phyloP scores from a whole-genome alignment of 2,797 vertebrate species.

The Odontamblyopus rebecca region DNA sequence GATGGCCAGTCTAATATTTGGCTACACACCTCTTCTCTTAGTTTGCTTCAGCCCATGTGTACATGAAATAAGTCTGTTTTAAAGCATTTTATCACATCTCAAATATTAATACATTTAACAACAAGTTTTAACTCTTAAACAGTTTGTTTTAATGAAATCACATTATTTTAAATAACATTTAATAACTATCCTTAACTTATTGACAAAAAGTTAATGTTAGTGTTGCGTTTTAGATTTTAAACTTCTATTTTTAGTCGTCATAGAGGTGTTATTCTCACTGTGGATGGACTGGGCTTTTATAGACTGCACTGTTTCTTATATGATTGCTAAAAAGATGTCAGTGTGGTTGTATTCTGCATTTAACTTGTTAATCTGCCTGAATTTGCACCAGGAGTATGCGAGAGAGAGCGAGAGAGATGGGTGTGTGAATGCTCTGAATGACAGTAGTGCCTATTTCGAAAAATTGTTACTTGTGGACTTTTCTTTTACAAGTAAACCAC shows the following conservation, averaged over 20 bases:
- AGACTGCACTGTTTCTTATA: slow-evolving; percentile 19
- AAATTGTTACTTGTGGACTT: slow-evolving; percentile 47
- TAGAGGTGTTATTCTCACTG: slow-evolving; percentile 2
- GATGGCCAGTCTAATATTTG: neutral
- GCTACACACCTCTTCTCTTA: slow-evolving; percentile 10
- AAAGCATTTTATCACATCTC: slow-evolving; percentile 24
- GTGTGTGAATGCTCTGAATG: slow-evolving; percentile 31
- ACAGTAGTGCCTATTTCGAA: slow-evolving; percentile 55
- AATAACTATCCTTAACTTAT: slow-evolving; percentile 48
- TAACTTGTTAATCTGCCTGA: slow-evolving; percentile 40
- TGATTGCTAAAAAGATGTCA: slow-evolving; percentile 21
- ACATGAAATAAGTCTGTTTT: slow-evolving; percentile 4
- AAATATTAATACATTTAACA: slow-evolving; percentile 23
- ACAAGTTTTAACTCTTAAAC: slow-evolving; percentile 4
- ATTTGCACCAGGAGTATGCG: slow-evolving; percentile 34
- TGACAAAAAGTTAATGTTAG: slow-evolving; percentile 20
- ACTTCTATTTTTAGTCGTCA: slow-evolving; percentile 13
- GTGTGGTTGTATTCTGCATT: slow-evolving; percentile 30
- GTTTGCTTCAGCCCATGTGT: slow-evolving; percentile 16
- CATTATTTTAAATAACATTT: slow-evolving; percentile 15
- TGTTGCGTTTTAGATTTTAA: slow-evolving; percentile 37
- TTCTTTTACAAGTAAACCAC: slow-evolving; percentile 2
- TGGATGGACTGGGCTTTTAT: slow-evolving; percentile 22
- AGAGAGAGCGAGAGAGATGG: slow-evolving; percentile 2
- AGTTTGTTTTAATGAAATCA: slow-evolving; percentile 8